Evolutionary conservation across 2,888 invertebrate species (phyloP).

Genomic region (Tenthredo scrophulariae): DNA sequence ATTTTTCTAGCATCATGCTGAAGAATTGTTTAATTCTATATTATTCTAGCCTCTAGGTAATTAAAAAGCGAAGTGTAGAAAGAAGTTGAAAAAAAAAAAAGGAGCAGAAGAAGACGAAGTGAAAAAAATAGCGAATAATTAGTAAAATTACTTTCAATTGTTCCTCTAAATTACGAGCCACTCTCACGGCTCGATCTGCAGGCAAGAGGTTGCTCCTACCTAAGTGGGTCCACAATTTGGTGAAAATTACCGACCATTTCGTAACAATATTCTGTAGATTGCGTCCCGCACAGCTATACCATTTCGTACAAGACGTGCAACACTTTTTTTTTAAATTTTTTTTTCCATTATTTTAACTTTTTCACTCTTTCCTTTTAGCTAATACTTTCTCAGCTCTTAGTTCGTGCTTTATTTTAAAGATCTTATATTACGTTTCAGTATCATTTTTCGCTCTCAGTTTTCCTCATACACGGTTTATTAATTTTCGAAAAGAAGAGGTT

Average conservation of each 20-base stretch:
- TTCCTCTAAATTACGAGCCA: background rate
- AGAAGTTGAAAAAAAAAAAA: background rate
- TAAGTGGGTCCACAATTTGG: constrained; percentile 34
- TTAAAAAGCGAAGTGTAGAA: background rate
- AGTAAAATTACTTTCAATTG: constrained; percentile 25
- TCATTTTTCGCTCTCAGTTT: background rate
- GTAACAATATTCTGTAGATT: constrained; percentile 20
- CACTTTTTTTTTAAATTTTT: background rate
- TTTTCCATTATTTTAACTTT: background rate
- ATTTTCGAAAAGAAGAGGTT: background rate
- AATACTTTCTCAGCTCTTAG: background rate
- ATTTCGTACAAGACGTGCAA: background rate
- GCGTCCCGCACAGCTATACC: background rate
- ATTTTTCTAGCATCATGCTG: background rate
- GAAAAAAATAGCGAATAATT: background rate
- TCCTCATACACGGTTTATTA: background rate
- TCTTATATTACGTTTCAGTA: background rate
- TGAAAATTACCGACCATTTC: constrained; percentile 34
- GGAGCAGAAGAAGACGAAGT: too few species aligned
- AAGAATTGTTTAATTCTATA: background rate
- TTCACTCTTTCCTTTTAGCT: background rate
- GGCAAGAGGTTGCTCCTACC: constrained; percentile 4
- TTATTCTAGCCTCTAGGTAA: background rate
- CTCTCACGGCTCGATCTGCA: constrained; percentile 26
- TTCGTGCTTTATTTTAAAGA: background rate